phyloP scores from a whole-genome alignment of 2,113 vertebrate species.

The Nematolebias whitei region DNA sequence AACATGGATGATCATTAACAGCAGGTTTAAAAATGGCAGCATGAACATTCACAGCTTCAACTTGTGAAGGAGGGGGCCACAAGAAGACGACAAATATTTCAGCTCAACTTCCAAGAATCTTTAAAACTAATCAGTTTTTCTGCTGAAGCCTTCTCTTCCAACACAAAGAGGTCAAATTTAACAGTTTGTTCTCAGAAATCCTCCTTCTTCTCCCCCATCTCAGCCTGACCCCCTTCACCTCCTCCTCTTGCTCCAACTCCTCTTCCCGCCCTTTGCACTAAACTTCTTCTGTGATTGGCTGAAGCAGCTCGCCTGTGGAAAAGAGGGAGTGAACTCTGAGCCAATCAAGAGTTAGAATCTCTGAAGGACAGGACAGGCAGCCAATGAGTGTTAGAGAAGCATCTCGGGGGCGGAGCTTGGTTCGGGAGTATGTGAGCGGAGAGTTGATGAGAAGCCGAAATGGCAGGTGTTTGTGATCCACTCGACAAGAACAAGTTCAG shows the following conservation, averaged over 20 bases:
- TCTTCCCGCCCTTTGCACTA: slow-evolving; percentile 41
- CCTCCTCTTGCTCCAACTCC: slow-evolving; percentile 26
- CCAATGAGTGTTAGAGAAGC: slow-evolving; percentile 41
- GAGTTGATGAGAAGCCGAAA: slow-evolving; percentile 69
- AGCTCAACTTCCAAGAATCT: neutral
- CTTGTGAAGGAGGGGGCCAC: slow-evolving; percentile 16
- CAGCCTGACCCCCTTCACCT: slow-evolving; percentile 30
- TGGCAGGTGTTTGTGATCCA: slow-evolving; percentile 38
- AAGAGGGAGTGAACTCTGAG: slow-evolving; percentile 3
- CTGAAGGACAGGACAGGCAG: slow-evolving; percentile 21
- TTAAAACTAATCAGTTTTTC: neutral
- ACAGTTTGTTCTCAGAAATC: slow-evolving; percentile 37
- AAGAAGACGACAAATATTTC: neutral
- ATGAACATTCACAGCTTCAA: slow-evolving; percentile 14
- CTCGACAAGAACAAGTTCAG: slow-evolving; percentile 9
- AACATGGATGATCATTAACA: neutral
- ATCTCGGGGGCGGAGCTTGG: slow-evolving; percentile 12
- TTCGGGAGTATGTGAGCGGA: slow-evolving; percentile 59
- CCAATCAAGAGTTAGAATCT: slow-evolving; percentile 70
- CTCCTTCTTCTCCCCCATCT: slow-evolving; percentile 30
- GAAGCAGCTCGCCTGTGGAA: neutral
- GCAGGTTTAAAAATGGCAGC: slow-evolving; percentile 46
- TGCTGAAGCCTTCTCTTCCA: slow-evolving; percentile 8
- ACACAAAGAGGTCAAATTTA: slow-evolving; percentile 40
- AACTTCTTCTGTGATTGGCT: slow-evolving; percentile 63